These are phyloP conservation scores for Melinopterus prodromus DNA, from an alignment of 2,888 invertebrate genomes.

Conservation along the genomic window DNA sequence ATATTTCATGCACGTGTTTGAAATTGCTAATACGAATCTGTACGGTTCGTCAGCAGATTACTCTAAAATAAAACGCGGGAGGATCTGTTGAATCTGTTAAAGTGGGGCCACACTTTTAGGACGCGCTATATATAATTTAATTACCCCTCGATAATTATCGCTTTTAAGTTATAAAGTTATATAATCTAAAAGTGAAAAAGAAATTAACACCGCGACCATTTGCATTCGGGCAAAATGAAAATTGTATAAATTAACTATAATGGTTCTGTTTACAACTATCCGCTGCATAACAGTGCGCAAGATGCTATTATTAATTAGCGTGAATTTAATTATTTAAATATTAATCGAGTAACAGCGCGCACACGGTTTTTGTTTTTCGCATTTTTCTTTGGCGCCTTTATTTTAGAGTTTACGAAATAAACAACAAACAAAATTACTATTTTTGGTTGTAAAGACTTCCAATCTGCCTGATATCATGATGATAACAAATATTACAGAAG, in stretches of 20 bases:
- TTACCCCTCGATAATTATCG: neutral
- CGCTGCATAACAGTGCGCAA: slow-evolving; percentile 13
- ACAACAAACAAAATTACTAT: too few relatives aligned
- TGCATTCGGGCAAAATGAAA: slow-evolving; percentile 32
- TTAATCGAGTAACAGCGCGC: neutral
- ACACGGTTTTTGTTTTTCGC: neutral
- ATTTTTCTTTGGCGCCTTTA: too few relatives aligned
- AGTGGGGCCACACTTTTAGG: neutral
- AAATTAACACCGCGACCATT: slow-evolving; percentile 23
- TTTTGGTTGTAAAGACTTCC: too few relatives aligned
- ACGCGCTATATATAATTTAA: neutral
- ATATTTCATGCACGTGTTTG: neutral
- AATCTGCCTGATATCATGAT: too few relatives aligned
- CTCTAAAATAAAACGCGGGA: too few relatives aligned
- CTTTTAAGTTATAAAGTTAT: neutral
- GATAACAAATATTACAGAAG: too few relatives aligned
- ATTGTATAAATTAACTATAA: slow-evolving; percentile 42
- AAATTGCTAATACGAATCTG: neutral
- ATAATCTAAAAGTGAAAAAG: slow-evolving; percentile 18
- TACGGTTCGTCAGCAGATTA: too few relatives aligned
- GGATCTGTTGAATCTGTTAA: neutral
- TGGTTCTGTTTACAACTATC: slow-evolving; percentile 40
- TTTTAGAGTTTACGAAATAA: too few relatives aligned
- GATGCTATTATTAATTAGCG: slow-evolving; percentile 31
- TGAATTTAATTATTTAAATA: slow-evolving; percentile 29